Base-by-base conservation (phyloP, 2,113 vertebrate genomes). In the Grus americana region DNA sequence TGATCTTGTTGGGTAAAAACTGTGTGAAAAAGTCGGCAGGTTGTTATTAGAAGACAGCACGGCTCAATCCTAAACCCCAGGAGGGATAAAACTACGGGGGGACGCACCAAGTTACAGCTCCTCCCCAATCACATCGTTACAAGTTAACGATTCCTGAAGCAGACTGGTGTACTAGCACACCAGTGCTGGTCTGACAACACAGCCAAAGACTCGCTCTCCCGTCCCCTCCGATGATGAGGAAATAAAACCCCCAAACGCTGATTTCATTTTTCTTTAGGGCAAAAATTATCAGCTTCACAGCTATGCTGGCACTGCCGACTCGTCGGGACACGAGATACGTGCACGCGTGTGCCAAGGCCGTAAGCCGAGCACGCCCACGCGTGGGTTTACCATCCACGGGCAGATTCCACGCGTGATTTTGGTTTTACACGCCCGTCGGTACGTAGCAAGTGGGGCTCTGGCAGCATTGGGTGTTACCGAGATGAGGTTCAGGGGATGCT, bases 1-100 rank as follows among this genome's bases (percentile, higher is more conserved):
- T 85, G 85, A 84, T 82, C 59, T 98, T 98, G 61, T 88, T 97
- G 72, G 98, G 97, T 55, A 95, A 68, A 93, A 98, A 95, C 99
- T 99, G 95, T 0, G 4, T 2, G 15, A 22, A 40, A 36, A 85
- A n/a, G 58, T 14, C 0, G 1, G 1, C 10, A 57, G 47, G 1
- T 3, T 21, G 40, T 29, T 8, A 3, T 10, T 1, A 68, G 40
- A 19, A 47, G 11, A 16, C 29, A 32, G 34, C 38, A 17, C 8
- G 38, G 30, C 10, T 36, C 29, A 0, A 5, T 4, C 11, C 11
- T 17, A 9, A 57, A 34, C 12, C 36, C 22, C 46, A 5, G 29
- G 24, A 0, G 2, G 3, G 1, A 11, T 6, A 38, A 36, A 40
- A 34, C 15, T 2, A 11, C 1, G 2, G 17, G 21, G 14, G 15